Percentiles rank a stretch among this genome's conserved stretches.
Conservation (phyloP, 1,140 invertebrate species). For the Oncopodura yosiiana region DNA sequence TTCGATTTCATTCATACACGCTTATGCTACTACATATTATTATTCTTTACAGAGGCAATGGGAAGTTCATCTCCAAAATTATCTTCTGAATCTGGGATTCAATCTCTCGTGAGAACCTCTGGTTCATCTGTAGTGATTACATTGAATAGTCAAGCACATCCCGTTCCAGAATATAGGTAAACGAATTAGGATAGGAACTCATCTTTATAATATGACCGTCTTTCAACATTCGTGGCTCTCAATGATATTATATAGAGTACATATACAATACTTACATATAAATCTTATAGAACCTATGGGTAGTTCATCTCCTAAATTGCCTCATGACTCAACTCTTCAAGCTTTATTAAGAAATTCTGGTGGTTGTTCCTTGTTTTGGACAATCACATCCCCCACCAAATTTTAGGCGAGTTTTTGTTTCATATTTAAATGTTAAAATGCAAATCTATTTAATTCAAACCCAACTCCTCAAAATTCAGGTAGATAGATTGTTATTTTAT, state of each 20-base stretch:
- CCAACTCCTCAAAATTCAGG: neutral
- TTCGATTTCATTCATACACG: too few species aligned
- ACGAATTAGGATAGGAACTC: too few species aligned
- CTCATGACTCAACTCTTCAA: slow-evolving; percentile 33
- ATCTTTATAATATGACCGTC: too few species aligned
- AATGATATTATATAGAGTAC: too few species aligned
- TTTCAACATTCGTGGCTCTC: too few species aligned
- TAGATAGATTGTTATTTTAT: neutral
- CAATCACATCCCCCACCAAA: slow-evolving; percentile 32
- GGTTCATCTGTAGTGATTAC: slow-evolving; percentile 24
- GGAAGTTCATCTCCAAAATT: slow-evolving; percentile 36
- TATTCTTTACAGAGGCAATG: slow-evolving; percentile 31
- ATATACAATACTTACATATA: too few species aligned
- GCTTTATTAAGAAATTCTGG: slow-evolving; percentile 19
- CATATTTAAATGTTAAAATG: too few species aligned
- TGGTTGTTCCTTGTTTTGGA: slow-evolving; percentile 27
- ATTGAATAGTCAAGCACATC: slow-evolving; percentile 30
- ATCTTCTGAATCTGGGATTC: slow-evolving; percentile 32
- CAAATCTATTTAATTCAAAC: neutral
- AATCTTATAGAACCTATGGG: slow-evolving; percentile 36
- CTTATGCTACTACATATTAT: neutral
- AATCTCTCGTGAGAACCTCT: slow-evolving; percentile 22
- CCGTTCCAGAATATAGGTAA: slow-evolving; percentile 33
- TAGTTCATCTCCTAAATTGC: slow-evolving; percentile 35
- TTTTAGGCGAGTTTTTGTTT: slow-evolving; percentile 31